Conservation (phyloP, 2,797 vertebrate species). For the Merluccius polli region DNA sequence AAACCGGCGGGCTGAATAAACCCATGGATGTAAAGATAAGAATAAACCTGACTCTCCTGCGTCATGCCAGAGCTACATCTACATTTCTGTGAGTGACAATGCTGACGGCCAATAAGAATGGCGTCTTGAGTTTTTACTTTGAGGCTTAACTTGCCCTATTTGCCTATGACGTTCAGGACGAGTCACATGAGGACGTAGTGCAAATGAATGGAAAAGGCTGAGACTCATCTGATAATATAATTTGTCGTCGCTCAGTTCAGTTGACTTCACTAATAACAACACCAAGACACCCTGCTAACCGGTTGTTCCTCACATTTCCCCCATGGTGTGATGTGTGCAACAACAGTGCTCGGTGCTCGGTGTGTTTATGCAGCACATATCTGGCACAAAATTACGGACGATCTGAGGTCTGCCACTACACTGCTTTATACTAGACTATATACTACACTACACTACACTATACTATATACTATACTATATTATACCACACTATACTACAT, state of each 20-base stretch:
- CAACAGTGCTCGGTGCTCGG: no score
- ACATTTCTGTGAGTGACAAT: no score
- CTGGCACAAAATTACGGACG: no score
- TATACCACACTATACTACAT: no score
- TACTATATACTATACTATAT: no score
- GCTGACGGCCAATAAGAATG: neutral
- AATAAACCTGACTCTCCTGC: neutral
- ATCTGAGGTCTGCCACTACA: no score
- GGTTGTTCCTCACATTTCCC: no score
- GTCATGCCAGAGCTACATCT: neutral
- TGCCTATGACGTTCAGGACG: neutral
- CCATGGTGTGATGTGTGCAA: no score
- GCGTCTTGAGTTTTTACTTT: neutral
- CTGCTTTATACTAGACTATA: no score
- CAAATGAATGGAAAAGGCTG: neutral
- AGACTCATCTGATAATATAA: neutral
- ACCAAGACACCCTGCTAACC: neutral
- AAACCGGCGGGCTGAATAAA: neutral
- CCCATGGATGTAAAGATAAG: neutral
- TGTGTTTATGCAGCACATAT: no score
- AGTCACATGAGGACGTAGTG: no score
- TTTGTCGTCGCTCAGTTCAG: neutral
- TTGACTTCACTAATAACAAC: neutral
- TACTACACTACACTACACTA: no score
- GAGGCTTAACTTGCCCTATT: neutral